These are phyloP conservation scores for Acanthiza pusilla DNA, from an alignment of 2,797 vertebrate species.

Conservation along the genomic window DNA sequence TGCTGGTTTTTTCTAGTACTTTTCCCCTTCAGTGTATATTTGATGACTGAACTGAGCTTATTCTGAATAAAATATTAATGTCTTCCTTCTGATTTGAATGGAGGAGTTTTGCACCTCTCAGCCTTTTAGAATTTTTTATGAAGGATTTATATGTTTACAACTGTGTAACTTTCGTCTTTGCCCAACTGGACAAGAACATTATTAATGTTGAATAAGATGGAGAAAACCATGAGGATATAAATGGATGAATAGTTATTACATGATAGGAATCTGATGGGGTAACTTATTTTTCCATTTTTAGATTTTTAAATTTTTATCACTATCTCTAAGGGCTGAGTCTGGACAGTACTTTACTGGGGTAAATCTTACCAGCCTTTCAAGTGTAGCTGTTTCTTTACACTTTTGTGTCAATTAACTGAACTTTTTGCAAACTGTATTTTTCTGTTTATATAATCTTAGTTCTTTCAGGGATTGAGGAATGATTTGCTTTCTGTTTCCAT, in stretches of 20 bases:
- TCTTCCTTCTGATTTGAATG: not conserved
- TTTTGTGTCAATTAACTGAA: not conserved
- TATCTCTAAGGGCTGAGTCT: not conserved
- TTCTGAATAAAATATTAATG: not conserved
- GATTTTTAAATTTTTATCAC: not conserved
- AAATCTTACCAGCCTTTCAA: not conserved
- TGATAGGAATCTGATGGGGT: not conserved
- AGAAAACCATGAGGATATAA: not conserved
- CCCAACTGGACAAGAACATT: not conserved
- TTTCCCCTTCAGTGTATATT: not conserved
- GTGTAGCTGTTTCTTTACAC: not conserved
- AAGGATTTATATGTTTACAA: not conserved
- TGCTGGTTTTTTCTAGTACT: not conserved
- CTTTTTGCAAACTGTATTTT: not conserved
- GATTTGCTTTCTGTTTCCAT: not conserved
- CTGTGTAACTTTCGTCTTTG: not conserved
- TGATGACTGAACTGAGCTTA: not conserved
- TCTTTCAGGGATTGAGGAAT: not conserved
- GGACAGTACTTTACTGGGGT: not conserved
- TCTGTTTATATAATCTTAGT: not conserved
- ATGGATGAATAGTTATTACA: not conserved
- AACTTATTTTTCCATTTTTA: not conserved
- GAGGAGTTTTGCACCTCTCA: not conserved
- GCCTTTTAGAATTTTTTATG: not conserved
- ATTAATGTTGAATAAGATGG: not conserved